These are phyloP conservation scores for Oreortyx pictus DNA, from an alignment of 2,797 vertebrate genomes.

Conservation along the genomic window DNA sequence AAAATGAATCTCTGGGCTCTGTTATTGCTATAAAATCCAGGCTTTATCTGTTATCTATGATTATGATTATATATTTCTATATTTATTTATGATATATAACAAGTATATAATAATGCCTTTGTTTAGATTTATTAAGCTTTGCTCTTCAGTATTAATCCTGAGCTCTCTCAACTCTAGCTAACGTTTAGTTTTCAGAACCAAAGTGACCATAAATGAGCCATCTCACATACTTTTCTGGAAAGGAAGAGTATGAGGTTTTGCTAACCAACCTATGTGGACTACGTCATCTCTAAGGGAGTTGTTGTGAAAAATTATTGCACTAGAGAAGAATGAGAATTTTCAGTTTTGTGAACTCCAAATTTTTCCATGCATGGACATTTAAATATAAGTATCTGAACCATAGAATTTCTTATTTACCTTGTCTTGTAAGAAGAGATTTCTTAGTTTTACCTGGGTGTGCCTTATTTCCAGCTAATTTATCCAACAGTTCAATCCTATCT, in stretches of 20 bases:
- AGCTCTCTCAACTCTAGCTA: background rate
- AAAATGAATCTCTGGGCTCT: background rate
- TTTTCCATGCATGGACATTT: background rate
- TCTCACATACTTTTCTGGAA: background rate
- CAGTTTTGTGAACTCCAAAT: slow-evolving; percentile 2
- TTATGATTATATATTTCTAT: background rate
- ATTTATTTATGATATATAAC: background rate
- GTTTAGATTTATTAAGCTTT: background rate
- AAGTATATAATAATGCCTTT: background rate
- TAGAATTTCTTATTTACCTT: slow-evolving; percentile 67
- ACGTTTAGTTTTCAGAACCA: background rate
- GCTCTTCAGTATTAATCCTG: background rate
- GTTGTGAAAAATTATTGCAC: background rate
- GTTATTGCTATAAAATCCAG: background rate
- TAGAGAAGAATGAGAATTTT: slow-evolving; percentile 6
- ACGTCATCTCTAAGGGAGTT: background rate
- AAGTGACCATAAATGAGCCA: background rate
- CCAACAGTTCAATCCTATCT: background rate
- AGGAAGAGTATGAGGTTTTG: background rate
- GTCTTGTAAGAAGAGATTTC: slow-evolving; percentile 46
- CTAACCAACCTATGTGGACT: background rate
- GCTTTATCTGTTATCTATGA: background rate
- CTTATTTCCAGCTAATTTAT: slow-evolving; percentile 16
- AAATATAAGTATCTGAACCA: slow-evolving; percentile 56
- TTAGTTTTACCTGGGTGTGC: slow-evolving; percentile 1